Conservation (phyloP, 2,113 vertebrate genomes). For the Suncus etruscus region DNA sequence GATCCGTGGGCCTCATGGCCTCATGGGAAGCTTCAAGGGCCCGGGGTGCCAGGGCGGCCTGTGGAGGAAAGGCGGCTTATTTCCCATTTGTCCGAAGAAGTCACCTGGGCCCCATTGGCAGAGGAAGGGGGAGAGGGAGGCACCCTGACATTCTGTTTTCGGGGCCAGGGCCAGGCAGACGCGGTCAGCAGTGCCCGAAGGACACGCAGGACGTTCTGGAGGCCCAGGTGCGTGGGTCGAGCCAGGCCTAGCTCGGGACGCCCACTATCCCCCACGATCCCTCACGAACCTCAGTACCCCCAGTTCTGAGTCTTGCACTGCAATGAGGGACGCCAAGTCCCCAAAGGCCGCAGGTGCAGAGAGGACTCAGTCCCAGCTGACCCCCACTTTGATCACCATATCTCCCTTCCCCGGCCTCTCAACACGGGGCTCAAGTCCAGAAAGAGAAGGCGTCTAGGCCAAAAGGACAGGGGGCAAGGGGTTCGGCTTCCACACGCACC, state of each 20-base stretch:
- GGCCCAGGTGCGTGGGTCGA: neutral
- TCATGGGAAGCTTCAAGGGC: neutral
- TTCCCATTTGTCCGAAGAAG: neutral
- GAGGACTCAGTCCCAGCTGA: too few relatives aligned
- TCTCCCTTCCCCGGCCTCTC: too few relatives aligned
- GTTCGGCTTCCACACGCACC: too few relatives aligned
- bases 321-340: too few relatives aligned
- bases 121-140: neutral
- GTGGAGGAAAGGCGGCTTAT: slow-evolving; percentile 10
- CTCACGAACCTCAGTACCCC: neutral
- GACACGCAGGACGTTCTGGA: neutral
- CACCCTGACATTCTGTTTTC: neutral
- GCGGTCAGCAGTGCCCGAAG: neutral
- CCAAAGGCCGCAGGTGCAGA: too few relatives aligned
- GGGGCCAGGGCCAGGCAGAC: neutral
- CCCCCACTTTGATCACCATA: too few relatives aligned
- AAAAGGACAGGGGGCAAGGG: too few relatives aligned
- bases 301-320: too few relatives aligned
- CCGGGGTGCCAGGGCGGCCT: neutral
- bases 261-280: neutral
- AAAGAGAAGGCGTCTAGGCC: neutral
- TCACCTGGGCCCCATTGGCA: neutral
- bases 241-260: too few relatives aligned
- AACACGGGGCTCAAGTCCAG: neutral
- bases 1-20: neutral